Conservation (phyloP, 2,797 vertebrate genomes). For the Cirrhinus molitorella region DNA sequence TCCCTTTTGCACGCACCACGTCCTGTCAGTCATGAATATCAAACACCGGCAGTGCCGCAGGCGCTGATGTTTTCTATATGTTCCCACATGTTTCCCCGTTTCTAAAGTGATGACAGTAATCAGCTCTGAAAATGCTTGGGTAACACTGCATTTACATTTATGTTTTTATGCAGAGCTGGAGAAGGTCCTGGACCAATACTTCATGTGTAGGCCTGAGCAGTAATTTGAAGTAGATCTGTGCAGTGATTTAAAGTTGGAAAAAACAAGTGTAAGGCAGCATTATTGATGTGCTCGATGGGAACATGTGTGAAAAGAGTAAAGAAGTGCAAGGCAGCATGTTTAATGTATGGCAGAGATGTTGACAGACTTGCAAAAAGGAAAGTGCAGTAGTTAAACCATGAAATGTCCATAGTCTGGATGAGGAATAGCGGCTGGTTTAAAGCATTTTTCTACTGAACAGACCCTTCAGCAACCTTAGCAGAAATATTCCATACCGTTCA, state of each 20-base stretch:
- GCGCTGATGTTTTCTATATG: slow-evolving; percentile 27
- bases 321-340: not conserved
- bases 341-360: not conserved
- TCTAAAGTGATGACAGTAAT: slow-evolving; percentile 21
- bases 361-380: not conserved
- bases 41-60: slow-evolving; percentile 18
- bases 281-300: not conserved
- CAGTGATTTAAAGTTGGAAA: not conserved
- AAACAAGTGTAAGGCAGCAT: not conserved
- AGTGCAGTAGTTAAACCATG: not conserved
- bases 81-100: slow-evolving; percentile 3
- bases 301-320: not conserved
- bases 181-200: not conserved
- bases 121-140: slow-evolving; percentile 8
- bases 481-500: not conserved
- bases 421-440: not conserved
- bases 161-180: not conserved
- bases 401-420: not conserved
- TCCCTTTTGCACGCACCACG: not conserved
- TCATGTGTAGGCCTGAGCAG: not conserved
- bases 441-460: not conserved
- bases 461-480: not conserved
- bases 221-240: not conserved
- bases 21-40: slow-evolving; percentile 42
- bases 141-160: slow-evolving; percentile 9